phyloP scores from a whole-genome alignment of 2,888 invertebrate species.

The Sphecodes monilicornis region DNA sequence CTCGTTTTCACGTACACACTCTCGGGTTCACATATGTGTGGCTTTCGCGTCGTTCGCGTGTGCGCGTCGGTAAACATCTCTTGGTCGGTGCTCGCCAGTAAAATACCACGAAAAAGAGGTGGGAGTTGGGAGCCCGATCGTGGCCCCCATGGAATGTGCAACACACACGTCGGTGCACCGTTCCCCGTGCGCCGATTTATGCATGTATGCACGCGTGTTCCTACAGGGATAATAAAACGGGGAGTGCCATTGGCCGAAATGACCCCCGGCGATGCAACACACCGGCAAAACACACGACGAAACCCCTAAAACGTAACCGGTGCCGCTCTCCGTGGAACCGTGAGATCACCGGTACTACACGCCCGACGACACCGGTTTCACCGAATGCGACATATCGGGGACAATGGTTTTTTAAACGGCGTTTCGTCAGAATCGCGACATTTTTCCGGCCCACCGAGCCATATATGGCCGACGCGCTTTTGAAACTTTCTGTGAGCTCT shows the following conservation, averaged over 20 bases:
- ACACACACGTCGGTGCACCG: slow-evolving; percentile 30
- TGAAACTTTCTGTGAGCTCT: neutral
- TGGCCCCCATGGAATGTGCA: slow-evolving; percentile 58
- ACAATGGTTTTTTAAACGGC: slow-evolving; percentile 26
- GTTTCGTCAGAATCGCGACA: slow-evolving; percentile 18
- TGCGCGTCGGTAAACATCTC: slow-evolving; percentile 56
- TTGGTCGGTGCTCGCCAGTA: slow-evolving; percentile 37
- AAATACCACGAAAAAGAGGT: slow-evolving; percentile 61
- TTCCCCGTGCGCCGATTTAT: neutral
- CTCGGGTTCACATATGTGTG: neutral
- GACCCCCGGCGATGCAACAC: slow-evolving; percentile 50
- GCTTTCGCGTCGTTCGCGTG: neutral
- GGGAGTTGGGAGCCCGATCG: slow-evolving; percentile 24
- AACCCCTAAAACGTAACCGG: slow-evolving; percentile 13
- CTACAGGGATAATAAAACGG: slow-evolving; percentile 64
- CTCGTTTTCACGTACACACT: slow-evolving; percentile 48
- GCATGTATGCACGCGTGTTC: neutral
- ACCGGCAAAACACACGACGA: neutral
- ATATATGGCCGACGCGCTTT: slow-evolving; percentile 21
- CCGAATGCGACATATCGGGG: slow-evolving; percentile 35
- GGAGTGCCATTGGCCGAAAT: slow-evolving; percentile 77
- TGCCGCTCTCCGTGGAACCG: neutral
- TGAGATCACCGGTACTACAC: slow-evolving; percentile 16
- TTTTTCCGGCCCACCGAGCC: neutral
- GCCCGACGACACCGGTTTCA: slow-evolving; percentile 4